Evolutionary conservation across 2,113 vertebrate species (phyloP), one percentile per base, ranked within the genome.

Genomic region (Benitochromis conjunctus): DNA sequence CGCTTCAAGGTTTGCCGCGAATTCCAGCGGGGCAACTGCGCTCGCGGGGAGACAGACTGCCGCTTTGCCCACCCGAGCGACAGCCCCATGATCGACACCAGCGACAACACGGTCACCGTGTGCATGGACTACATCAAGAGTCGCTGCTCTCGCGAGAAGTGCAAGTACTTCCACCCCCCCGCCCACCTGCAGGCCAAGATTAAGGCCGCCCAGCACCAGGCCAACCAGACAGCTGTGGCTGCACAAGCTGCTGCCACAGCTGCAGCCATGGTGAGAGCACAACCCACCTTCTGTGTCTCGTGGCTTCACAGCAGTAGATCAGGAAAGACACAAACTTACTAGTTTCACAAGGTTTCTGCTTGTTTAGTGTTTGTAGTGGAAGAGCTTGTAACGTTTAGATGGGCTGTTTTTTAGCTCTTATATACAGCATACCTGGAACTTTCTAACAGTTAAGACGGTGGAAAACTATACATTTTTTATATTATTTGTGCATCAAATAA

Each of bases 121-220:
- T 99, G 98, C 97, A 99, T 99, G 98, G 98, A 99, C 97, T 99
- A 98, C 96, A 99, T 99, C 97, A 99, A 99, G 97, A 98, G 98
- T 96, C 98, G 98, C 96, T 99, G 98, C 97, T 98, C 98, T 94
- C 98, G 98, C 92, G 98, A 99, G 97, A 99, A 99, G 98, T 99
- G 98, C 97, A 99, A 99, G 96, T 99, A 99, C 97, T 99, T 99
- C 97, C 98, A 99, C 96, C 98, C 98, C 86, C 98, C 98, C 90
- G 98, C 98, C 92, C 98, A 99, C 97, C 98, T 99, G 96, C 98
- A 99, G 98, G 98, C 98, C 97, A 99, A 99, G 97, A 99, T 99
- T 92, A 99, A 99, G 97, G 98, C 98, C 55, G 97, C 98, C 71
- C 98, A 99, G 95, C 98, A 98, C 95, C 98, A 98, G 97, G 98